phyloP scores from a whole-genome alignment of 2,113 vertebrate species.

The Callopanchax toddi region DNA sequence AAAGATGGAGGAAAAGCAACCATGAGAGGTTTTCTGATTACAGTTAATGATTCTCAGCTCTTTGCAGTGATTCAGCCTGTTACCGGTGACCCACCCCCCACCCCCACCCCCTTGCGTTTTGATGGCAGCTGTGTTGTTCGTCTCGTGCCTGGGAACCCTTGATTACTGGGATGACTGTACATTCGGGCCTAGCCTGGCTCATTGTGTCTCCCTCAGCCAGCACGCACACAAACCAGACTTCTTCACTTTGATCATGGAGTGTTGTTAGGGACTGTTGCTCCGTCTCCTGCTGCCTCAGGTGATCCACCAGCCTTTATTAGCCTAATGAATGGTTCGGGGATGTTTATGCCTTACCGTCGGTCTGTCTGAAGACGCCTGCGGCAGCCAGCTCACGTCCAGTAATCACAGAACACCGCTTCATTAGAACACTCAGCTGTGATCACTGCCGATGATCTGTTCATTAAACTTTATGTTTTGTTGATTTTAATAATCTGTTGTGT shows the following conservation, averaged over 20 bases:
- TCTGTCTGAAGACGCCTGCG: slow-evolving; percentile 34
- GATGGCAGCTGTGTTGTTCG: slow-evolving; percentile 72
- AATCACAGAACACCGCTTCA: slow-evolving; percentile 36
- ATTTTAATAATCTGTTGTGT: slow-evolving; percentile 67
- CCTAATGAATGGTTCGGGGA: slow-evolving; percentile 77
- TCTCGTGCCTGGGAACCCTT: slow-evolving; percentile 53
- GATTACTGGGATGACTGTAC: slow-evolving; percentile 65
- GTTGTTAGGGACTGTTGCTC: slow-evolving; percentile 48
- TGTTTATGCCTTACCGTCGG: slow-evolving; percentile 64
- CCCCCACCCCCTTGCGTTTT: background rate
- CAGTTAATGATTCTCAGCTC: no score
- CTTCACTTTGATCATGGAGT: slow-evolving; percentile 58
- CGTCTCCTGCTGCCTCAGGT: slow-evolving; percentile 53
- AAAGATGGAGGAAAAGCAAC: no score
- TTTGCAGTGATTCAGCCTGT: no score
- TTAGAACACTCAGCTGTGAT: slow-evolving; percentile 61
- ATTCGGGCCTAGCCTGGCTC: slow-evolving; percentile 35
- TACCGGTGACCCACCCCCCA: no score
- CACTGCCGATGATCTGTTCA: slow-evolving; percentile 26
- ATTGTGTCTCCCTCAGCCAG: slow-evolving; percentile 4
- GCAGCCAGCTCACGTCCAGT: slow-evolving; percentile 42
- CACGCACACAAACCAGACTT: slow-evolving; percentile 27
- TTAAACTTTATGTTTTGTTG: slow-evolving; percentile 69
- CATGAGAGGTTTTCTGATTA: no score
- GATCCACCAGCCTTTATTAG: slow-evolving; percentile 59